Percentiles rank a stretch among this genome's conserved stretches.
These are phyloP conservation scores for Carapus acus DNA, from an alignment of 2,797 vertebrate species.

Conservation along the genomic window DNA sequence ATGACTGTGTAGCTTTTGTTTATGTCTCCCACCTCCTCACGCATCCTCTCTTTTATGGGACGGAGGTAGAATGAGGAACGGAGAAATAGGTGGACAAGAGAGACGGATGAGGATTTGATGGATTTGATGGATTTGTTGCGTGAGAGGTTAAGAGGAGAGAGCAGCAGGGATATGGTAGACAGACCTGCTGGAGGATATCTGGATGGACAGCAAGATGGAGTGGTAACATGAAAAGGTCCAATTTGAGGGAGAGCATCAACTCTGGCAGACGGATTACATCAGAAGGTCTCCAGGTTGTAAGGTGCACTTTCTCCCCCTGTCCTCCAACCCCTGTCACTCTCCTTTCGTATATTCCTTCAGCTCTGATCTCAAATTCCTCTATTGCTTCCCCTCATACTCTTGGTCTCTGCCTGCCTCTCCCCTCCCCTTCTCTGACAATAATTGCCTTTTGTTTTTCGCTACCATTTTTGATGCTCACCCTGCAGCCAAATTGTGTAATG, in stretches of 20 bases:
- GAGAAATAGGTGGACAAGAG: background rate
- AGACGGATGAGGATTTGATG: background rate
- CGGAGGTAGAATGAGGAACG: constrained; percentile 1
- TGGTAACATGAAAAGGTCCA: constrained; percentile 36
- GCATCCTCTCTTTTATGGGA: constrained; percentile 2
- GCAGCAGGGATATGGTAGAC: background rate
- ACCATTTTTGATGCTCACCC: constrained; percentile 7
- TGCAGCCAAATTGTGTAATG: constrained; percentile 34
- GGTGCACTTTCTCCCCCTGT: constrained; percentile 44
- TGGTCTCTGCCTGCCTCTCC: constrained; percentile 18
- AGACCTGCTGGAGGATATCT: no score
- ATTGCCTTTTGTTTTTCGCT: constrained; percentile 34
- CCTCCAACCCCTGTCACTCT: constrained; percentile 36
- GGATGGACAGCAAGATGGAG: constrained; percentile 24
- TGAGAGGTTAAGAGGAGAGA: constrained; percentile 8
- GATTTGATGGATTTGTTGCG: constrained; percentile 7
- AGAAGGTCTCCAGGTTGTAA: constrained; percentile 44
- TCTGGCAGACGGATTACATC: constrained; percentile 67
- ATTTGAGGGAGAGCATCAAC: constrained; percentile 59
- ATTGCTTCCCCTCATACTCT: constrained; percentile 27
- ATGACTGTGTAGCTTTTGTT: background rate
- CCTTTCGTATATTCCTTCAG: constrained; percentile 28
- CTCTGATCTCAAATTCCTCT: constrained; percentile 37
- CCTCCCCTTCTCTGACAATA: constrained; percentile 39
- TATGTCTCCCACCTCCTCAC: constrained; percentile 4